Base-by-base conservation (phyloP, 2,113 vertebrate genomes). In the Carollia perspicillata region DNA sequence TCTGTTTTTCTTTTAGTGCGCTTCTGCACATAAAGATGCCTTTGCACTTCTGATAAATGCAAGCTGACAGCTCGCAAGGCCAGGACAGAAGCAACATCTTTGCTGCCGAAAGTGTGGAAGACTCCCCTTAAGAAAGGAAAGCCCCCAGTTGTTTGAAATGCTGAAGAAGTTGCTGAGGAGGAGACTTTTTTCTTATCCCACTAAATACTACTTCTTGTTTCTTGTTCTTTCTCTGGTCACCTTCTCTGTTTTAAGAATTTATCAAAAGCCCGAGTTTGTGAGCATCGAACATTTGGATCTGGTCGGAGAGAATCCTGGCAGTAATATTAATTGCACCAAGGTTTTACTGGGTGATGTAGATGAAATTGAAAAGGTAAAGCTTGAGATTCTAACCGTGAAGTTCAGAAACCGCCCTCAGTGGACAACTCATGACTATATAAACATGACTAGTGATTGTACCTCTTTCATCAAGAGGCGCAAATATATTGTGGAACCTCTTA, bases 401-500 rank as follows among this genome's bases (percentile, higher is more conserved):
- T 99, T 99, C 96, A 98, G 74, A 66, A 98, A 97, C 33, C 98
- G 84, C 1, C 90, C 89, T 35, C 98, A 84, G 40, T 94, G 99
- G 93, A 98, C 98, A 8, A 93, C 98, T 75, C 63, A 96, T 28
- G 98, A 99, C 96, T 99, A 99, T 47, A 97, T 99, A 22, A 99
- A 99, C 86, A 98, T 99, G 98, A 98, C 98, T 22, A 40, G 93
- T 37, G 96, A 99, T 93, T 99, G 99, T 68, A 89, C 96, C 93
- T 92, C 97, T 26, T 99, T 99, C 97, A 98, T 97, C 77, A 98
- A 85, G 89, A 98, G n/a, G 1, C 99, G 98, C 83, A 99, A 99
- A 44, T 99, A 99, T 74, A 88, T 99, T 60, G 89, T 97, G 13
- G 98, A 99, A 53, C 98, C 99, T 0, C 98, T 99, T 18, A 99